Evolutionary conservation across 2,888 invertebrate genomes (phyloP).

Genomic region (Zootermopsis nevadensis): DNA sequence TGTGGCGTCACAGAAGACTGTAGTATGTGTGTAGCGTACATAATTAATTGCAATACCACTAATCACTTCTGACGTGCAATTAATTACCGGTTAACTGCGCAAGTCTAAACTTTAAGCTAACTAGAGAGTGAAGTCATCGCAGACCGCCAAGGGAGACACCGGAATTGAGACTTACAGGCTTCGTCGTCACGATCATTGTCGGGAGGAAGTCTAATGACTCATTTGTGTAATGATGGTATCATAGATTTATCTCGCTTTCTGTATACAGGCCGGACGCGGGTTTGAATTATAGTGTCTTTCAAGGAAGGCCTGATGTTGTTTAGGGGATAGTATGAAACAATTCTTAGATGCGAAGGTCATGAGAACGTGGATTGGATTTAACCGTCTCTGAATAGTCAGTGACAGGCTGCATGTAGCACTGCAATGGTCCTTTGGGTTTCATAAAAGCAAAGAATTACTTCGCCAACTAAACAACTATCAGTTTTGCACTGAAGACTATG

Average conservation of each 20-base stretch:
- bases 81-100: slow-evolving; percentile 12
- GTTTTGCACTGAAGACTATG: no score
- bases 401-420: no score
- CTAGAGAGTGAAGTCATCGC: slow-evolving; percentile 13
- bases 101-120: slow-evolving; percentile 4
- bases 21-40: neutral
- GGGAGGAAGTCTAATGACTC: slow-evolving; percentile 4
- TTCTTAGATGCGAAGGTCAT: no score
- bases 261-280: no score
- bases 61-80: slow-evolving; percentile 29
- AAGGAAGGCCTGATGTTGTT: no score
- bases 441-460: no score
- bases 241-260: neutral
- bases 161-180: slow-evolving; percentile 4
- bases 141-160: neutral
- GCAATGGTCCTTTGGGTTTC: no score
- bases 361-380: no score
- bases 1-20: neutral
- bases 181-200: neutral
- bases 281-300: no score
- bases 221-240: neutral
- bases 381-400: no score
- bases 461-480: no score
- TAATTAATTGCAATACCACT: slow-evolving; percentile 25
- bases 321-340: no score